Evolutionary conservation across 2,888 invertebrate genomes (phyloP).

Genomic region (Hemaris fuciformis): DNA sequence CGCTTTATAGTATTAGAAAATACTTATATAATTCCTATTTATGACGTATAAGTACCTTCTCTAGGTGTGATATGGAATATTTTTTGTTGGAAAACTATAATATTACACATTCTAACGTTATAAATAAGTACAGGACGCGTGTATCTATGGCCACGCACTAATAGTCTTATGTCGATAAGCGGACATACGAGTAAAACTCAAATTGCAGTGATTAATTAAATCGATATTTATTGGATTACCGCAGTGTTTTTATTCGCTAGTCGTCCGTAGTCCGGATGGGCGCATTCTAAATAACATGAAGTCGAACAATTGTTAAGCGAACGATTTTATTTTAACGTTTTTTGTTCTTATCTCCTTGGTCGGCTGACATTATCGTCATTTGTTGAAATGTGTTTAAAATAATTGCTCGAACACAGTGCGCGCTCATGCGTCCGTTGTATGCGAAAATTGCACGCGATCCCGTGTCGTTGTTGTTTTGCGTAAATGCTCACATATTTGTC

Average conservation of each 20-base stretch:
- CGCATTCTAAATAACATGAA: slow-evolving; percentile 43
- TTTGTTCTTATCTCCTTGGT: slow-evolving; percentile 63
- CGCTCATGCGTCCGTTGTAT: slow-evolving; percentile 68
- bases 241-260: slow-evolving; percentile 3
- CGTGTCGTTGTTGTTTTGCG: slow-evolving; percentile 59
- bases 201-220: slow-evolving; percentile 5
- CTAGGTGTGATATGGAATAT: not conserved
- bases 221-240: slow-evolving; percentile 4
- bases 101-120: not conserved
- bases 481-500: slow-evolving; percentile 79
- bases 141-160: not conserved
- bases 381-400: slow-evolving; percentile 82
- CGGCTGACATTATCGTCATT: slow-evolving; percentile 77
- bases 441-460: slow-evolving; percentile 76
- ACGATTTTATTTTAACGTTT: slow-evolving; percentile 53
- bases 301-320: slow-evolving; percentile 59
- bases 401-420: slow-evolving; percentile 72
- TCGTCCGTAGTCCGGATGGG: slow-evolving; percentile 19
- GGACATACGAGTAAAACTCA: slow-evolving; percentile 6
- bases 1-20: slow-evolving; percentile 4
- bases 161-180: not conserved
- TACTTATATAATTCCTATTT: not conserved
- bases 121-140: not conserved
- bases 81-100: not conserved
- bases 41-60: not conserved